A percentile compares a stretch with the other conserved stretches of the same genome.
Conservation (phyloP, 2,113 vertebrate genomes). For the Phoenicopterus ruber region DNA sequence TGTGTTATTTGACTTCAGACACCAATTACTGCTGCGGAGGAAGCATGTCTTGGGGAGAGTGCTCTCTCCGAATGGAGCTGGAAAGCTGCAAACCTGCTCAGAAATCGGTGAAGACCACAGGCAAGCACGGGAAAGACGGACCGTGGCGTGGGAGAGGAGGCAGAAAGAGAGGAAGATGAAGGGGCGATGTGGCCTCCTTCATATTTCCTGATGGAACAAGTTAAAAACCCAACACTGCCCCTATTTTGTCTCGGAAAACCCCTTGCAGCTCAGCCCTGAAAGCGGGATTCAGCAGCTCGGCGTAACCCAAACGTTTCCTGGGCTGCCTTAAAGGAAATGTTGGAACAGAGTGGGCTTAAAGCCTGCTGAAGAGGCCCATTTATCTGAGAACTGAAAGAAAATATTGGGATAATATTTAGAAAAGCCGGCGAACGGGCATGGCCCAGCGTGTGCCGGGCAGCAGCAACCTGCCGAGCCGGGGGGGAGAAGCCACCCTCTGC, state of each 20-base stretch:
- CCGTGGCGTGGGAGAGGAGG: not conserved
- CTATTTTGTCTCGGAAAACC: not conserved
- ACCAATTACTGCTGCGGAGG: not conserved
- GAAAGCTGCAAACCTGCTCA: not conserved
- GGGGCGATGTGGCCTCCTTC: not conserved
- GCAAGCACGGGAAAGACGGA: not conserved
- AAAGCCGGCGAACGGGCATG: not conserved
- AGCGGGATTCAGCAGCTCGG: not conserved
- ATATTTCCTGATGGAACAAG: not conserved
- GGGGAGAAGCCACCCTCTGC: not conserved
- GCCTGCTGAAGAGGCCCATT: constrained; percentile 42
- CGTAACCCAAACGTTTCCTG: not conserved
- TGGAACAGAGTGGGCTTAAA: constrained; percentile 28
- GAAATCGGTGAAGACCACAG: not conserved
- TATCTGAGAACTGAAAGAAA: constrained; percentile 38
- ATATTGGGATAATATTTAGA: constrained; percentile 52
- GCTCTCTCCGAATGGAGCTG: not conserved
- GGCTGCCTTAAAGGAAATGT: not conserved
- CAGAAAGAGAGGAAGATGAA: not conserved
- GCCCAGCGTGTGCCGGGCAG: not conserved
- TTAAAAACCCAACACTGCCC: not conserved
- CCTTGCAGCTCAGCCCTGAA: constrained; percentile 17
- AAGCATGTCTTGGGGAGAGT: not conserved
- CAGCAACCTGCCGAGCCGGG: not conserved
- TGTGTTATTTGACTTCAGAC: not conserved